Base-by-base conservation (phyloP, 2,113 vertebrate species). In the Empidonax traillii region DNA sequence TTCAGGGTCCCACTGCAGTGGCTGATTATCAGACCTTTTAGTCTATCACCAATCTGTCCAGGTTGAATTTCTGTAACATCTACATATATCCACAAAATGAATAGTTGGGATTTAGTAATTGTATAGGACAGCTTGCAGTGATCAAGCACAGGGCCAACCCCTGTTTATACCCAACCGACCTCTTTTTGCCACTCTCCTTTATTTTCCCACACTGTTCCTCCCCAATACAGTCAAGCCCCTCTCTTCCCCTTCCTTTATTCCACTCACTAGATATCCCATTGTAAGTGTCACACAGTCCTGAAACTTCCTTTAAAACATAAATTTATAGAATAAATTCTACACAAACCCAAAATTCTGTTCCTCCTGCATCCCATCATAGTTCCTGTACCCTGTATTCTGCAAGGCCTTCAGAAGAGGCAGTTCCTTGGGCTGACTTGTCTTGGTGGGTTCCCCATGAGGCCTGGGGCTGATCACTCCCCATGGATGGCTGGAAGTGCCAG, bases 171-270 rank as follows among this genome's bases (percentile, higher is more conserved):
- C 18, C 41, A 52, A 1, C 2, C 13, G 23, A 3, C 9, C 4
- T 52, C 30, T 73, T 78, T 87, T 41, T 49, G 10, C 3, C 3
- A 23, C 87, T 39, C 14, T 14, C 17, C 4, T 74, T 77, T 41
- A 14, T 78, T 81, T 75, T 53, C n/a, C 12, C 14, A 53, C 6
- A 27, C 9, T 22, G 9, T 37, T 75, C 43, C 18, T 88, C 39
- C 10, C 19, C 5, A 30, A 3, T 30, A 35, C 10, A 51, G 10
- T 17, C 2, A 6, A 47, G 8, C 6, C 3, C 2, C 10, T 51
- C 3, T 7, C 5, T 52, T 82, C 24, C 11, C 6, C 31, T 87
- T 30, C 5, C 9, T 18, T 83, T 59, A 24, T 14, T 55, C 13
- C 11, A 3, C 75, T 66, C 56, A 43, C 11, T 82, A 75, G 71